Evolutionary conservation across 2,113 vertebrate genomes (phyloP), one percentile per base, ranked within the genome.

Genomic region (Dolichallabes microphthalmus): DNA sequence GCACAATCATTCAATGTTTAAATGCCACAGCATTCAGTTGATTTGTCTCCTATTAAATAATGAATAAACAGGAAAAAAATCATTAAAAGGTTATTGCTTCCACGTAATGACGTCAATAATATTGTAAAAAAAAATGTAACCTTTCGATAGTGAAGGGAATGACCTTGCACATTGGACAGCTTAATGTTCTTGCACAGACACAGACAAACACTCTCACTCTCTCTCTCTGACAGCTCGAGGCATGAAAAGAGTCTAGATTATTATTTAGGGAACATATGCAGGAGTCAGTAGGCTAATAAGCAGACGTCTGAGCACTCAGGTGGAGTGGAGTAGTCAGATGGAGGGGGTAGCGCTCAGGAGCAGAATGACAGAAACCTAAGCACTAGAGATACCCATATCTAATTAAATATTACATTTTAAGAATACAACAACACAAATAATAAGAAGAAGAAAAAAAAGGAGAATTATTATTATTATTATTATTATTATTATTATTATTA

Each of bases 1-100:
- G 35, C 39, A 11, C 25, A 39, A 74, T 50, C 82, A 50, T 55
- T 39, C 83, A 60, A 69, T 25, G 73, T 66, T 71, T 79, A 79
- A 71, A 55, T 14, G 71, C 4, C 22, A 14, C 39, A n/a, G 2
- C 45, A 14, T n/a, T 52, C 10, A 39, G 14, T 11, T 74, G 11
- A 45, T 25, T 14, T 22, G 14, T 74, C 71, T 74, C 71, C 2
- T 13, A 13, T 14, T 25, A 25, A 74, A 74, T n/a, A 2, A n/a
- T 6, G 20, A 52, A 74, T n/a, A 74, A 73, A 73, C 20, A 45
- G 8, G n/a, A 4, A 55, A n/a, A 76, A 14, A 13, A 15, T 17
- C 27, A 76, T 76, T 10, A 55, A 7, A 17, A 76, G 50, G 27
- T 76, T 9, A 27, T 27, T 53, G 17, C 2, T 5, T 3, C 53